A percentile compares a stretch with the other conserved stretches of the same genome.
Evolutionary conservation across 2,797 vertebrate genomes (phyloP).

Genomic region (Esox lucius): DNA sequence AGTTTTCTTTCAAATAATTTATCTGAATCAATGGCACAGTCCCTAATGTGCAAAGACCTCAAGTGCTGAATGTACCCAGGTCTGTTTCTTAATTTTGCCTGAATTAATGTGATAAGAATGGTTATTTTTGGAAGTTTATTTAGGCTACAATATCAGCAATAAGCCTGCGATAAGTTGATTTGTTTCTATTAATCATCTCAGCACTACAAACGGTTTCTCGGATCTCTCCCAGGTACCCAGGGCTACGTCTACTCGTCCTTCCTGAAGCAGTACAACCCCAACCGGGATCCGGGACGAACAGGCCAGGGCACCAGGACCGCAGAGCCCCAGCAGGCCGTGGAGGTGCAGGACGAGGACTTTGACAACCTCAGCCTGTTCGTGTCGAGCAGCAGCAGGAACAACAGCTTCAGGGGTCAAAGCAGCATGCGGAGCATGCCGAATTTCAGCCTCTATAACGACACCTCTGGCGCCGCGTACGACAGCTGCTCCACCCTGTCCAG

Average conservation of each 20-base stretch:
- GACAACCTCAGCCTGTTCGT: constrained; percentile 94
- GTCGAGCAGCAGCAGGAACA: constrained; percentile 76
- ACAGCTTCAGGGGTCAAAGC: constrained; percentile 65
- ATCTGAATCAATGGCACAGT: neutral
- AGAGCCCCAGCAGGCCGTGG: constrained; percentile 50
- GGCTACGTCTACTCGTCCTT: constrained; percentile 97
- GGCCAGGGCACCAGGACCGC: constrained; percentile 5
- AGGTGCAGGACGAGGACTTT: constrained; percentile 83
- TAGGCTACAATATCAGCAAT: too few relatives aligned
- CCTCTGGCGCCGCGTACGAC: constrained; percentile 52
- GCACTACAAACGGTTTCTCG: neutral
- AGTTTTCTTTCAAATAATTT: neutral
- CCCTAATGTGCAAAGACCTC: neutral
- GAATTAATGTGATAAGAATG: too few relatives aligned
- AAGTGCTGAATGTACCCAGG: neutral
- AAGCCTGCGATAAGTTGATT: too few relatives aligned
- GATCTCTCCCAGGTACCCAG: constrained; percentile 58
- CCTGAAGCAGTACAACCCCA: constrained; percentile 90
- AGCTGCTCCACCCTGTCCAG: constrained; percentile 76
- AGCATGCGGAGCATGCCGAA: constrained; percentile 36
- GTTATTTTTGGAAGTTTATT: too few relatives aligned
- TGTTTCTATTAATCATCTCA: too few relatives aligned
- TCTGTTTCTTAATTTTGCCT: neutral
- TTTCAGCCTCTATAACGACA: constrained; percentile 20
- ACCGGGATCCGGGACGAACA: constrained; percentile 60